Evolutionary conservation across 2,888 invertebrate species (phyloP), one percentile per base, ranked within the genome.

Genomic region (Leucoma salicis): DNA sequence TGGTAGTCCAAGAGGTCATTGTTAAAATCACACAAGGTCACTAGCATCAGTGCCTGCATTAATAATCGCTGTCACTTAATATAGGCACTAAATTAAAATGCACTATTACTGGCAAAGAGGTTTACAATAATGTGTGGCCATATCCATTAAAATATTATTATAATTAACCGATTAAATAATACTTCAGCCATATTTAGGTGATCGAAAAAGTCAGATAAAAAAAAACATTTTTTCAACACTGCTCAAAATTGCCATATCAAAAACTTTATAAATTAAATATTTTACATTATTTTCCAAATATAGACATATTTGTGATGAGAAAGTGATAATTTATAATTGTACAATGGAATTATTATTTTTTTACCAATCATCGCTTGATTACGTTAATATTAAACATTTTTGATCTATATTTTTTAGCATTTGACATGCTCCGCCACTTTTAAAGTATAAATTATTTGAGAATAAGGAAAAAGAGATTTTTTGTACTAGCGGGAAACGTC

Each of bases 51-150:
- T 36, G 50, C 29, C 36, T 40, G 1, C 38, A 54, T 55, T 56
- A 53, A 51, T 46, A 63, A 60, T 63, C 66, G 65, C 63, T 76
- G 70, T 78, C 72, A 72, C 69, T 74, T 69, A 64, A 64, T 58
- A 65, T 69, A 75, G 67, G 73, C 72, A 70, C 69, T 68, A 73
- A 69, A 70, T 49, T 53, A 74, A 85, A 87, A 87, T 87, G 84
- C 87, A 86, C 78, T 63, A 71, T 75, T 80, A 85, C 87, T 84
- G 84, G 83, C 85, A 78, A 79, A 74, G n/a, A n/a, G 53, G 71
- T 61, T 66, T 58, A 57, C 58, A 60, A 52, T 52, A 27, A 27
- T n/a, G 44, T 43, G 55, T 52, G 46, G 52, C 55, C 53, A 45
- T 21, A 21, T 21, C 49, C 41, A 49, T 39, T 42, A 54, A 21